phyloP scores from a whole-genome alignment of 2,888 invertebrate genomes.

The Drepanosiphum platanoidis region DNA sequence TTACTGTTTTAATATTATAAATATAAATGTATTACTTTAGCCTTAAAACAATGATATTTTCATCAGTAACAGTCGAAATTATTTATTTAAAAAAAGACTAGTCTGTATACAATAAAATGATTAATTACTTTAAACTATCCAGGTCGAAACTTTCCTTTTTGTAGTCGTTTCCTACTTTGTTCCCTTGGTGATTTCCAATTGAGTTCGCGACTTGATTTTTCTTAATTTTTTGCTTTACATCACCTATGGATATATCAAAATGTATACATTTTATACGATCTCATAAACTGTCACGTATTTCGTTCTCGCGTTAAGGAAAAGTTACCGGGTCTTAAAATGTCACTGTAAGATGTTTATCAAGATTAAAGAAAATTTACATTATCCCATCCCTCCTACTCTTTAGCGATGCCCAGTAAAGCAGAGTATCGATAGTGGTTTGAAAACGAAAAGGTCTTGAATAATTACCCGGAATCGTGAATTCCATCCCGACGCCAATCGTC shows the following conservation, averaged over 20 bases:
- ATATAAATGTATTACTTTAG: no score
- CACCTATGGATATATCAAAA: conserved; percentile 70
- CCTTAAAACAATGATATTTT: no score
- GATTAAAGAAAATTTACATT: no score
- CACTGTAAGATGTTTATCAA: neutral
- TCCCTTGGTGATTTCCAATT: conserved; percentile 76
- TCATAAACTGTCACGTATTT: neutral
- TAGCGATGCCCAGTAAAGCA: no score
- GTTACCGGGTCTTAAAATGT: neutral
- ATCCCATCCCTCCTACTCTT: no score
- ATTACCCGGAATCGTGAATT: conserved; percentile 89
- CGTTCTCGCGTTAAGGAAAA: neutral
- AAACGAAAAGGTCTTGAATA: conserved; percentile 1
- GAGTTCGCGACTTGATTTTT: conserved; percentile 81
- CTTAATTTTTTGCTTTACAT: conserved; percentile 82
- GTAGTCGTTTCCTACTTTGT: conserved; percentile 70
- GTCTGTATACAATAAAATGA: neutral
- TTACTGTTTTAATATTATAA: no score
- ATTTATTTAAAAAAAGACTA: neutral
- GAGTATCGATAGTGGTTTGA: neutral
- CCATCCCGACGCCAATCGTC: conserved; percentile 92
- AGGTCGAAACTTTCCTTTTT: conserved; percentile 49
- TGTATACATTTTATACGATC: neutral
- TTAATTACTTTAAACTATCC: conserved; percentile 54
- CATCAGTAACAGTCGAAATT: no score